Base-by-base conservation (phyloP, 2,113 vertebrate species). In the Notothenia rossii region DNA sequence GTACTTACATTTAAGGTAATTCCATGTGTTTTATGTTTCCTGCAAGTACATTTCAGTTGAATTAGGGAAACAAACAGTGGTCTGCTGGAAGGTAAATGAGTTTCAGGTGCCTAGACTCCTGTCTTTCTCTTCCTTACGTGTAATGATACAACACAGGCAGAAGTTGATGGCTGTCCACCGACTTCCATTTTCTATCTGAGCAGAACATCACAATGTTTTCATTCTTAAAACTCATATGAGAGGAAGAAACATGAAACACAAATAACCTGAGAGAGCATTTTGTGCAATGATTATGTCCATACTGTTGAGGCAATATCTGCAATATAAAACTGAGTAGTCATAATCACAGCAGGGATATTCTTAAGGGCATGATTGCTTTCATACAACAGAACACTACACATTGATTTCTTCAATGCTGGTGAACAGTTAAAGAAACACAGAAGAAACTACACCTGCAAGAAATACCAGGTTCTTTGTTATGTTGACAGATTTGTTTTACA, bases 21-120 rank as follows among this genome's bases (percentile, higher is more conserved):
- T 33, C 14, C 14, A 56, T 58, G 43, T 10, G 33, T 60, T 68
- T 51, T 60, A 45, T 58, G 22, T 40, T 22, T 33, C 7, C 40
- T 14, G 40, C 40, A 80, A 73, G 12, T 46, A 67, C 12, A 59
- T 72, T 59, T 59, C 53, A 51, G 14, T 58, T 71, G 5, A 64
- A 64, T 79, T 79, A 14, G 18, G 22, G 25, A 71, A 71, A 55
- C 49, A 77, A 62, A 48, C 56, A 54, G 20, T 43, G 8, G 45
- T 62, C 48, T 46, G 20, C 49, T 62, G 50, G 29, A 50, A 50
- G 65, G n/a, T 29, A 72, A 51, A 59, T 58, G 29, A 29, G 29
- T n/a, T 46, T 60, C 12, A 45, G 53, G 20, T 66, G 46, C 46
- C 45, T 11, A 15, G 5, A 59, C 15, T 51, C 10, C 25, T 22